Evolutionary conservation across 2,888 invertebrate genomes (phyloP).

Genomic region (Odontocerum albicorne): DNA sequence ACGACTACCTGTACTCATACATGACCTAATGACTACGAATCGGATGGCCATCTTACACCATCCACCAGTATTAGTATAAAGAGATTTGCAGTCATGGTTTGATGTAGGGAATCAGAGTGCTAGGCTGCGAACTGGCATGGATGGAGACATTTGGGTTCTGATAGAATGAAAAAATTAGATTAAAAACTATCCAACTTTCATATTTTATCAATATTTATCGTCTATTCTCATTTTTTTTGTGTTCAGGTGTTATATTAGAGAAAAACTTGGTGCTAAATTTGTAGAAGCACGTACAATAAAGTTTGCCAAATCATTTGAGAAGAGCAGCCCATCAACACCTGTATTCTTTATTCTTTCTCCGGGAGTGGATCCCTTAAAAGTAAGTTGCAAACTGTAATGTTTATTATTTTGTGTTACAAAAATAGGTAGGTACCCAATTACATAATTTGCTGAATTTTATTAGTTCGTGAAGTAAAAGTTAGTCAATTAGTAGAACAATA

Average conservation of each 20-base stretch:
- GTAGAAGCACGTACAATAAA: slow-evolving; percentile 77
- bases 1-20: no score
- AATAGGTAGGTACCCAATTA: background rate
- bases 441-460: background rate
- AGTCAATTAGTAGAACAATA: no score
- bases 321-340: slow-evolving; percentile 81
- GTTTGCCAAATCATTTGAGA: slow-evolving; percentile 83
- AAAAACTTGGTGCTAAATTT: slow-evolving; percentile 82
- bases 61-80: no score
- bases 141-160: no score
- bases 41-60: no score
- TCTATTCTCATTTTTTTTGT: no score
- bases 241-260: slow-evolving; percentile 78
- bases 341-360: slow-evolving; percentile 94
- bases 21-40: no score
- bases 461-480: no score
- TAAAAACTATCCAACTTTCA: background rate
- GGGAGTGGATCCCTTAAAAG: slow-evolving; percentile 91
- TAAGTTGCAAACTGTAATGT: slow-evolving; percentile 40
- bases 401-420: background rate
- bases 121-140: no score
- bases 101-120: no score
- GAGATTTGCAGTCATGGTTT: no score
- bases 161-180: no score
- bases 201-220: background rate